These are phyloP conservation scores for Euphonia xanthogaster DNA, from an alignment of 2,797 vertebrate genomes.

Conservation along the genomic window DNA sequence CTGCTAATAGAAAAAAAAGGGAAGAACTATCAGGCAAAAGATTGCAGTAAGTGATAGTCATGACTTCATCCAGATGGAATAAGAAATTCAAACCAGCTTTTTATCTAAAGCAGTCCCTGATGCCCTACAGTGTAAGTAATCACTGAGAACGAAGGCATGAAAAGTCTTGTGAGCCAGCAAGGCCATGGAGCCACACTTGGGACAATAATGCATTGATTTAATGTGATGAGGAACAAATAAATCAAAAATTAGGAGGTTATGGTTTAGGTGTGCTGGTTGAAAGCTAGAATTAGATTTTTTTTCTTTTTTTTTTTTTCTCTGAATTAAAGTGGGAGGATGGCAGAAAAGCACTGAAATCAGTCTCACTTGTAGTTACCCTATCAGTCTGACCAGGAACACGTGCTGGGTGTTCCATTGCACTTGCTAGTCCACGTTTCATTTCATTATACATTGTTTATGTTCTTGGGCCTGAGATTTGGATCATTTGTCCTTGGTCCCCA, in stretches of 20 bases:
- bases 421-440: not conserved
- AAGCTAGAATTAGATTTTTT: not conserved
- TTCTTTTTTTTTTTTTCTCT: not conserved
- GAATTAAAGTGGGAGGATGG: not conserved
- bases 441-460: rapidly evolving
- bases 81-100: not conserved
- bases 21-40: not conserved
- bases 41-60: not conserved
- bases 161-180: not conserved
- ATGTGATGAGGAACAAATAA: not conserved
- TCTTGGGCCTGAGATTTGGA: not conserved
- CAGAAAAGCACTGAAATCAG: not conserved
- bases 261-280: not conserved
- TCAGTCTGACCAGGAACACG: not conserved
- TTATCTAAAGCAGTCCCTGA: not conserved
- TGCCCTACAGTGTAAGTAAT: not conserved
- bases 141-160: not conserved
- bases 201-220: not conserved
- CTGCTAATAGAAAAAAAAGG: not conserved
- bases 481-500: not conserved
- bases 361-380: not conserved
- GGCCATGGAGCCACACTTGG: not conserved
- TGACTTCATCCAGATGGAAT: not conserved
- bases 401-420: not conserved
- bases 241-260: not conserved